phyloP scores from a whole-genome alignment of 2,113 vertebrate species.

The Anolis carolinensis region DNA sequence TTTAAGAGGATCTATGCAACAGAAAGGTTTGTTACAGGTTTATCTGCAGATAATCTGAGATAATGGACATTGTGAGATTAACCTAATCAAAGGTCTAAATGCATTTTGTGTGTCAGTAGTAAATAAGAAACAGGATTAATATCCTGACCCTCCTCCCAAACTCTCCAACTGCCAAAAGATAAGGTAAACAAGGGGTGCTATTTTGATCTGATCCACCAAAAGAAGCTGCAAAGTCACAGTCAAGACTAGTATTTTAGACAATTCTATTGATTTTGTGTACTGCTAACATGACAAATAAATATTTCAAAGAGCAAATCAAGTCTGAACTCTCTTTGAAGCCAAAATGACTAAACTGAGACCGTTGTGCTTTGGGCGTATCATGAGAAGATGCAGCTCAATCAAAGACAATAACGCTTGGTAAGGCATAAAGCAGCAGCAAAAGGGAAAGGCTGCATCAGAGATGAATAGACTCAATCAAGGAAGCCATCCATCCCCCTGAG shows the following conservation, averaged over 20 bases:
- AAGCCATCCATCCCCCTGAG: no score
- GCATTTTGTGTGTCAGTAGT: neutral
- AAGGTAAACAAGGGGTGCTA: neutral
- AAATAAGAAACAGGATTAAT: neutral
- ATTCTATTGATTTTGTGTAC: no score
- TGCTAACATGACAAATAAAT: no score
- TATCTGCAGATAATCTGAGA: neutral
- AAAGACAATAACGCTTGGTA: no score
- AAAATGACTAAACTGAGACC: no score
- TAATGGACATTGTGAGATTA: neutral
- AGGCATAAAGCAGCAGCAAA: no score
- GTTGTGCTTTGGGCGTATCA: no score
- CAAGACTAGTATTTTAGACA: neutral
- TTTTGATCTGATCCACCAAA: neutral
- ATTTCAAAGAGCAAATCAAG: no score
- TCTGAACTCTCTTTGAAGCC: no score
- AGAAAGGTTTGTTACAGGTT: neutral
- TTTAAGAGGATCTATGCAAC: neutral
- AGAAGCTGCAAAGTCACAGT: neutral
- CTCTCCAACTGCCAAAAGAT: neutral
- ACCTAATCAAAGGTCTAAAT: neutral
- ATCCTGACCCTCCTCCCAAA: neutral
- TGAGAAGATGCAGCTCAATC: no score
- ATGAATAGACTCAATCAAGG: no score
- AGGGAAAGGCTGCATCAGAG: no score